A percentile compares a stretch with the other conserved stretches of the same genome.
Evolutionary conservation across 2,113 vertebrate species (phyloP).

Genomic region (Etheostoma spectabile): DNA sequence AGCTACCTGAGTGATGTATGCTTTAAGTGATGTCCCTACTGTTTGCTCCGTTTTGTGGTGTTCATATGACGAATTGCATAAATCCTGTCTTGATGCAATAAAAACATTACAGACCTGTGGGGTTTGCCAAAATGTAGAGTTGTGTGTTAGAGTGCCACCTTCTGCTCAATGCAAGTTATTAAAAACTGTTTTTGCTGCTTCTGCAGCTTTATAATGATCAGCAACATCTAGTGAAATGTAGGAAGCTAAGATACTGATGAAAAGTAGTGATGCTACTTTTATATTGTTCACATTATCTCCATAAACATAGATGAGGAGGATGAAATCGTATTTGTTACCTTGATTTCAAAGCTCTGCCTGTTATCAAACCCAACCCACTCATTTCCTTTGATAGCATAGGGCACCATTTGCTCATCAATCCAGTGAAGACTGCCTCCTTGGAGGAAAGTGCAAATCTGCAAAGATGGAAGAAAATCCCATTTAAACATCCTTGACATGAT

Average conservation of each 20-base stretch:
- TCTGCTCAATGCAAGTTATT: constrained; percentile 1
- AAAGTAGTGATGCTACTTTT: not conserved
- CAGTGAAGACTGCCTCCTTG: constrained; percentile 65
- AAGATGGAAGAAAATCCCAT: constrained; percentile 7
- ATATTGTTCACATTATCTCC: not conserved
- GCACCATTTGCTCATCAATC: constrained; percentile 84
- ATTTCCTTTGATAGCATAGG: constrained; percentile 80
- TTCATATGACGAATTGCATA: not conserved
- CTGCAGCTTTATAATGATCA: not conserved
- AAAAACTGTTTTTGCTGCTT: not conserved
- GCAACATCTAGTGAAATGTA: not conserved
- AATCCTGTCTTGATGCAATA: not conserved
- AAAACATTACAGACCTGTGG: not conserved
- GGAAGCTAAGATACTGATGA: not conserved
- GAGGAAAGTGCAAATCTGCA: constrained; percentile 84
- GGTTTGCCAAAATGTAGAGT: not conserved
- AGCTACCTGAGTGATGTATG: not conserved
- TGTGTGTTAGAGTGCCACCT: constrained; percentile 19
- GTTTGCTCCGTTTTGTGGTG: not conserved
- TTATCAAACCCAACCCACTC: constrained; percentile 87
- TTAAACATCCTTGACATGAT: not conserved
- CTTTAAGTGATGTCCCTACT: not conserved
- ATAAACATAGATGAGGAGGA: not conserved
- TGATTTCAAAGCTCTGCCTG: constrained; percentile 79
- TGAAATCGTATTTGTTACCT: constrained; percentile 73